Percentiles rank a stretch among this genome's conserved stretches.
phyloP scores from a whole-genome alignment of 2,113 vertebrate species.

The Xiphophorus couchianus region DNA sequence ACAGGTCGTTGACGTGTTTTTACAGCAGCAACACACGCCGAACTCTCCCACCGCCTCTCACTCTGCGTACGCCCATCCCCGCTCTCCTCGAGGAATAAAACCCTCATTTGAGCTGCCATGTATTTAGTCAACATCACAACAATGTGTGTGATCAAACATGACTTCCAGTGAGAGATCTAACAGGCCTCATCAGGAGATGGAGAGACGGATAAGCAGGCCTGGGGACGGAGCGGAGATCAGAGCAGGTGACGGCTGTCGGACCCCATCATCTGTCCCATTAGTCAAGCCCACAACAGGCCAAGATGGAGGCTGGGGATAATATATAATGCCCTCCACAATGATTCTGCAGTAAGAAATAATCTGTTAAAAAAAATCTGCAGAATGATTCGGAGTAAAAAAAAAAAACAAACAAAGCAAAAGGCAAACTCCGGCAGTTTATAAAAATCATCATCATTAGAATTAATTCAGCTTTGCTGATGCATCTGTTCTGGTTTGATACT shows the following conservation, averaged over 20 bases:
- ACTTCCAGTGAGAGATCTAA: neutral
- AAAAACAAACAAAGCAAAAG: neutral
- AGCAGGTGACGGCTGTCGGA: slow-evolving; percentile 28
- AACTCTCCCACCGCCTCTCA: neutral
- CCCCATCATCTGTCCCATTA: slow-evolving; percentile 25
- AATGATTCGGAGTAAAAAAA: neutral
- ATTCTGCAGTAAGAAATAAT: slow-evolving; percentile 8
- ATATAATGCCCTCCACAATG: slow-evolving; percentile 19
- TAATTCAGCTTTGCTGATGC: neutral
- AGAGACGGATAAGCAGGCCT: slow-evolving; percentile 1
- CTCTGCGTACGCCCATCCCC: neutral
- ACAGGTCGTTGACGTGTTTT: neutral
- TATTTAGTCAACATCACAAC: slow-evolving; percentile 12
- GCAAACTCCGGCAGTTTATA: neutral
- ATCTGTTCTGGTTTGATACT: neutral
- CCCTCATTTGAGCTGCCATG: neutral
- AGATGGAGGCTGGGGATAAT: neutral
- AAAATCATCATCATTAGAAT: neutral
- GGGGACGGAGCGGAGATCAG: neutral
- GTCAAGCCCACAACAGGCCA: neutral
- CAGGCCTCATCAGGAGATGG: slow-evolving; percentile 9
- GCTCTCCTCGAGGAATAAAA: neutral
- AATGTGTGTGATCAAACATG: slow-evolving; percentile 9
- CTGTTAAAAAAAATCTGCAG: neutral
- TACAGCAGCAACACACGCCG: neutral